Evolutionary conservation across 2,797 vertebrate species (phyloP).

Genomic region (Oreochromis grahami): DNA sequence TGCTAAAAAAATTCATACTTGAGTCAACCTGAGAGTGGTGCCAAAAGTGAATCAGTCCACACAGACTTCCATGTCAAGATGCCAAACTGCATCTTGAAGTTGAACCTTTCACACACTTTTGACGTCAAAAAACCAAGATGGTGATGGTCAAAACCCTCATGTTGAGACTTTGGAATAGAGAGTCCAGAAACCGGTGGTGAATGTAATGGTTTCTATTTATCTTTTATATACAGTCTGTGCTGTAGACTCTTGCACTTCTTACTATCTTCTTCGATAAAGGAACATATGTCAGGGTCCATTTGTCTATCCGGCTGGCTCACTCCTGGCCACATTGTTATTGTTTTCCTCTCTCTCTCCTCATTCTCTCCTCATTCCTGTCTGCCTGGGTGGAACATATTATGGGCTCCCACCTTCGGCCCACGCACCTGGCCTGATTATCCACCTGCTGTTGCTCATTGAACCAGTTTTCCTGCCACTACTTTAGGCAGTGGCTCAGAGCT

Average conservation of each 20-base stretch:
- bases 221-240: neutral
- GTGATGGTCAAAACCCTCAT: neutral
- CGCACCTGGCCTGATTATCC: neutral
- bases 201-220: neutral
- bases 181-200: neutral
- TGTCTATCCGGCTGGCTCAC: neutral
- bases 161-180: neutral
- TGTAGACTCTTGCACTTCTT: neutral
- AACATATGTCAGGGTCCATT: neutral
- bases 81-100: neutral
- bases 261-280: neutral
- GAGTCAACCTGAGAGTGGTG: neutral
- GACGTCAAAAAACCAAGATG: neutral
- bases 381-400: neutral
- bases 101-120: neutral
- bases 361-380: neutral
- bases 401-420: neutral
- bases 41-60: neutral
- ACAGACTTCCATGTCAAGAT: neutral
- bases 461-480: neutral
- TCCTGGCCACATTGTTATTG: neutral
- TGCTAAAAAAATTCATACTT: neutral
- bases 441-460: neutral
- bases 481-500: neutral
- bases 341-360: neutral